Evolutionary conservation across 2,888 invertebrate genomes (phyloP), one percentile per base, ranked within the genome.

Genomic region (Erynnis tages): DNA sequence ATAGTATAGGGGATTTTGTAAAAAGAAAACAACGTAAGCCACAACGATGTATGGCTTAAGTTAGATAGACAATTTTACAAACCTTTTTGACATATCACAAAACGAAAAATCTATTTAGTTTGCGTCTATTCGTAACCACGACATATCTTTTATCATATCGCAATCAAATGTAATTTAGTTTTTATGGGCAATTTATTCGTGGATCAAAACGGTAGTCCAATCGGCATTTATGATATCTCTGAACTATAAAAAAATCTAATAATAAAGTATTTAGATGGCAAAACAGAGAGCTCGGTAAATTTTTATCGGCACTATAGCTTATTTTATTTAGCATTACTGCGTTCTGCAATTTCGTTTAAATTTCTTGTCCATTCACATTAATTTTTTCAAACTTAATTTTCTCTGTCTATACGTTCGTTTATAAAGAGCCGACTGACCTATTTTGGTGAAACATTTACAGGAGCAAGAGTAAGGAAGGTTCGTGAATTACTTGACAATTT

Each of bases 111-210:
- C 34, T 53, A 21, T 52, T 53, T 54, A 34, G 35, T 53, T 54
- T 54, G 43, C 37, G 49, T 35, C 44, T 17, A 34, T 34, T 34
- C 6, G 21, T 21, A 23, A 45, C 48, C 40, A 54, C 45, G 58
- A 70, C 79, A 81, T 81, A 80, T 82, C 81, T 67, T 68, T 65
- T 63, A 67, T 68, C 80, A 82, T 82, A 82, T 81, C 81, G 65
- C 61, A 65, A 62, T 65, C 66, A 57, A 69, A 63, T 67, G 66
- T 67, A 66, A 65, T 73, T 75, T 71, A 66, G 63, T 70, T 76
- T 77, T 76, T 74, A 65, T 71, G 60, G 54, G 60, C 66, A 10
- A 65, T 66, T 57, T 67, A 59, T 54, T 58, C 63, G 62, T 59
- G 63, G 55, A 63, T 66, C 71, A 65, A 67, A 68, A 60, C 67